phyloP scores from a whole-genome alignment of 1,140 invertebrate species.

The Trichonephila clavipes region DNA sequence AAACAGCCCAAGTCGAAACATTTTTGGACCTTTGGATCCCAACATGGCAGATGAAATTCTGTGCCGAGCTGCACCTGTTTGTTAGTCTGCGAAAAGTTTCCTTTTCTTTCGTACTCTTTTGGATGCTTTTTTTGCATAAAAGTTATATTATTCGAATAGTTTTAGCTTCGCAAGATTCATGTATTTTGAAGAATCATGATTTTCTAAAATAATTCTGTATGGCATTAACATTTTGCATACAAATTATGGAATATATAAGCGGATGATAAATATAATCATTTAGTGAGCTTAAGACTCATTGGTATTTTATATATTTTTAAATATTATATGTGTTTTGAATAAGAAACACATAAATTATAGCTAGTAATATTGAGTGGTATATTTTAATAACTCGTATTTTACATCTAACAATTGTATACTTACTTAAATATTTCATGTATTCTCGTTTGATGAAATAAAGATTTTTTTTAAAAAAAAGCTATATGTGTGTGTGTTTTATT shows the following conservation, averaged over 20 bases:
- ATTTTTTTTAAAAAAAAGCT: too few relatives aligned
- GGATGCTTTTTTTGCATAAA: not conserved
- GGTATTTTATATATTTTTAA: not conserved
- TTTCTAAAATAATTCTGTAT: not conserved
- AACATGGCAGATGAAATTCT: constrained; percentile 75
- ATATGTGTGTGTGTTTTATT: too few relatives aligned
- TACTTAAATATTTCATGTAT: too few relatives aligned
- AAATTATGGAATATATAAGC: not conserved
- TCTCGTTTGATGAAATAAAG: too few relatives aligned
- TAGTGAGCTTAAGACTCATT: not conserved
- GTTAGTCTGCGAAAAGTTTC: not conserved
- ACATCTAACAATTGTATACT: not conserved
- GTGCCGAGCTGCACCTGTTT: constrained; percentile 58
- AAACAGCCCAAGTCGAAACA: constrained; percentile 74
- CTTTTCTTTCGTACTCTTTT: too few relatives aligned
- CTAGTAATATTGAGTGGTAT: not conserved
- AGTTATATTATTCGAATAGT: not conserved
- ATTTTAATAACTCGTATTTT: not conserved
- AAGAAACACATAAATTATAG: not conserved
- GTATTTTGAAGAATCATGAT: not conserved
- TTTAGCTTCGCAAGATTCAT: not conserved
- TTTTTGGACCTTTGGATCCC: constrained; percentile 75
- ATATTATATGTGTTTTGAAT: not conserved
- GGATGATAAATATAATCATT: not conserved
- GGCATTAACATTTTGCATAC: not conserved